phyloP scores from a whole-genome alignment of 2,797 vertebrate genomes.

The Lepilemur ruficaudatus region DNA sequence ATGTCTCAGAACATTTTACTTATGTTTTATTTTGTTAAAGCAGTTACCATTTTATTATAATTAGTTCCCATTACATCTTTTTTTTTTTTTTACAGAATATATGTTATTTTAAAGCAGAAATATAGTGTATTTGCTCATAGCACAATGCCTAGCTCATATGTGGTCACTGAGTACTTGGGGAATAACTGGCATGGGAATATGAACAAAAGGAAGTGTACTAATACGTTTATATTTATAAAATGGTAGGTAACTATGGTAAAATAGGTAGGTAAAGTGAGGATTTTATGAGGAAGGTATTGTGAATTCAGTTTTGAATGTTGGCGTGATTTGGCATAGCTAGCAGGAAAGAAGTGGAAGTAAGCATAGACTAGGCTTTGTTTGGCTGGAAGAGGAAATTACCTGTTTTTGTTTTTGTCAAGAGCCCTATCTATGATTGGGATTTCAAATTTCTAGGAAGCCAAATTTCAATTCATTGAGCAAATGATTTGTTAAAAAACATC shows the following conservation, averaged over 20 bases:
- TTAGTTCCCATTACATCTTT: not conserved
- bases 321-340: not conserved
- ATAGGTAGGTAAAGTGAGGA: not conserved
- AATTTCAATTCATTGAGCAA: not conserved
- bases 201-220: not conserved
- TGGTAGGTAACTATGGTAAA: not conserved
- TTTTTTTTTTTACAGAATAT: not conserved
- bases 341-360: not conserved
- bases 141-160: not conserved
- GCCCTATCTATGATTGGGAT: not conserved
- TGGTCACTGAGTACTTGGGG: not conserved
- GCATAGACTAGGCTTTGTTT: not conserved
- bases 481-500: not conserved
- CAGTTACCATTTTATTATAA: not conserved
- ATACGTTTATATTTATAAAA: not conserved
- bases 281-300: not conserved
- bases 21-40: slow-evolving; percentile 2
- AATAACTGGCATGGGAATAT: not conserved
- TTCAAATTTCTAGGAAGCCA: not conserved
- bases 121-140: not conserved
- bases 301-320: not conserved
- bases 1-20: not conserved
- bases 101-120: not conserved
- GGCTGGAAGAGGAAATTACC: not conserved
- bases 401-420: not conserved